Conservation (phyloP, 2,888 invertebrate genomes). For the Nemotelus pantherinus region DNA sequence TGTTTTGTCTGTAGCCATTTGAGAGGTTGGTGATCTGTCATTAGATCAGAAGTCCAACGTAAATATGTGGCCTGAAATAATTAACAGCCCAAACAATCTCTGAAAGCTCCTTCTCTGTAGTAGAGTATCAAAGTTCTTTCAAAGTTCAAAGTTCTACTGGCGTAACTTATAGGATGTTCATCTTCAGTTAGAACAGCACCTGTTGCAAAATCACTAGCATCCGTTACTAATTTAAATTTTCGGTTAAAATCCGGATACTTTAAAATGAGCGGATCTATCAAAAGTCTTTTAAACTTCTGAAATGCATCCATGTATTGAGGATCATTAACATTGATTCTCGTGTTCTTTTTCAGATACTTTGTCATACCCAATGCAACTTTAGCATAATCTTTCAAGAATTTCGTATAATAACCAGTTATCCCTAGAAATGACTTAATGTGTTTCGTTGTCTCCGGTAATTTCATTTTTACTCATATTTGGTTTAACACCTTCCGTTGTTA, state of each 20-base stretch:
- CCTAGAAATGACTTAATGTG: slow-evolving; percentile 52
- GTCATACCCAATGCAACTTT: slow-evolving; percentile 48
- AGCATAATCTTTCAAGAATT: slow-evolving; percentile 52
- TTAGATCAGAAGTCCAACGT: neutral
- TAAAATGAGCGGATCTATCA: slow-evolving; percentile 45
- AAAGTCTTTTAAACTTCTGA: slow-evolving; percentile 48
- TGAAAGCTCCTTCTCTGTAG: neutral
- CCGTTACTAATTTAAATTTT: slow-evolving; percentile 48
- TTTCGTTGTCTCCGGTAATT: slow-evolving; percentile 50
- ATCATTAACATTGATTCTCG: slow-evolving; percentile 29
- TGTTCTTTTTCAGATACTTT: slow-evolving; percentile 44
- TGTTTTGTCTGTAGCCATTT: slow-evolving; percentile 1
- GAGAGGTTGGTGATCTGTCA: slow-evolving; percentile 9
- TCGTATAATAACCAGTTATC: slow-evolving; percentile 53
- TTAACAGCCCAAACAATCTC: too few species aligned
- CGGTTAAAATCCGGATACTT: slow-evolving; percentile 50
- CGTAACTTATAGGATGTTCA: slow-evolving; percentile 4
- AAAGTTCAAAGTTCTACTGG: neutral
- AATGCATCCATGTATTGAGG: slow-evolving; percentile 32
- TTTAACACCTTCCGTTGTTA: slow-evolving; percentile 53
- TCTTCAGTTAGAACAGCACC: neutral
- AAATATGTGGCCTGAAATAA: neutral
- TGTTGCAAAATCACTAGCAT: slow-evolving; percentile 39
- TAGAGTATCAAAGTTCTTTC: neutral
- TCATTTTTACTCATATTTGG: slow-evolving; percentile 54